Evolutionary conservation across 2,113 vertebrate genomes (phyloP).

Genomic region (Embiotoca jacksoni): DNA sequence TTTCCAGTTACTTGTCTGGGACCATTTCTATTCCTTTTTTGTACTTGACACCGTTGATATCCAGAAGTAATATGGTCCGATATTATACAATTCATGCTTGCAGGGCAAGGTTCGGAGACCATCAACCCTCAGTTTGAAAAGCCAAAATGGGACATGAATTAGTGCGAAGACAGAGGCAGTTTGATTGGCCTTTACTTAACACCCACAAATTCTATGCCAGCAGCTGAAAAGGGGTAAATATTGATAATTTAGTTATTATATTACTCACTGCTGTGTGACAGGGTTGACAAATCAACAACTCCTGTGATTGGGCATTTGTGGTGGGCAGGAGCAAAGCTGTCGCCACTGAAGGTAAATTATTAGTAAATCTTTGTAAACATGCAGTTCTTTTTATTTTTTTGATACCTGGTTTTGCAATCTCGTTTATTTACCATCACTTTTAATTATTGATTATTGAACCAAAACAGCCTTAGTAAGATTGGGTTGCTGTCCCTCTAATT

Average conservation of each 20-base stretch:
- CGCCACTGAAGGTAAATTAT: slow-evolving; percentile 74
- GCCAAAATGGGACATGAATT: slow-evolving; percentile 16
- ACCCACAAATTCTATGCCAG: not conserved
- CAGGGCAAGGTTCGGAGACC: not conserved
- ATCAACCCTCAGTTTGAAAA: not conserved
- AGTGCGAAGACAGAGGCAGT: not conserved
- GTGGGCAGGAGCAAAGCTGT: slow-evolving; percentile 54
- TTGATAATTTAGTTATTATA: slow-evolving; percentile 29
- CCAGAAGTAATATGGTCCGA: not conserved
- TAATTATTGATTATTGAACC: slow-evolving; percentile 62
- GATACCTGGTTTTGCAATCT: slow-evolving; percentile 32
- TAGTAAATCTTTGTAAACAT: slow-evolving; percentile 65
- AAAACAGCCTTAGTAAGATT: slow-evolving; percentile 19
- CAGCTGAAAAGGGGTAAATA: not conserved
- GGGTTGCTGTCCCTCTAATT: slow-evolving; percentile 52
- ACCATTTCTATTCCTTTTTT: slow-evolving; percentile 2
- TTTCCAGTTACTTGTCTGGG: slow-evolving; percentile 27
- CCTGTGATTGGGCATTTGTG: slow-evolving; percentile 61
- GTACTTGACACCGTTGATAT: not conserved
- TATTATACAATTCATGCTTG: not conserved
- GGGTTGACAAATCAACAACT: slow-evolving; percentile 23
- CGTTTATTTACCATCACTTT: slow-evolving; percentile 43
- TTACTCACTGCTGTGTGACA: slow-evolving; percentile 38
- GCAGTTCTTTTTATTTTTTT: slow-evolving; percentile 9
- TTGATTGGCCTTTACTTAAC: not conserved